A percentile compares a stretch with the other conserved stretches of the same genome.
phyloP scores from a whole-genome alignment of 2,888 invertebrate species.

The Brachynemurus nebulosus region DNA sequence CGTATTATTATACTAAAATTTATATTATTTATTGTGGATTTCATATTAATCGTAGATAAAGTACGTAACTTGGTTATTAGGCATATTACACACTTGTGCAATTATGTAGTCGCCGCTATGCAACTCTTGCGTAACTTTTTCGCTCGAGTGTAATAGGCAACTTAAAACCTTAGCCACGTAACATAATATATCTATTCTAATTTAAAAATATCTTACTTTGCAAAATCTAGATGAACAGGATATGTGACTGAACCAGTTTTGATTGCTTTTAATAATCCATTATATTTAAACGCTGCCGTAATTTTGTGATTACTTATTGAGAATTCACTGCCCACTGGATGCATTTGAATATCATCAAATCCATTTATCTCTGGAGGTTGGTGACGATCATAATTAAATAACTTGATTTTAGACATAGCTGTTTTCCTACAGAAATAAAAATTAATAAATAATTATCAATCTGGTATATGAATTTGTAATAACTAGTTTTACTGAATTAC shows the following conservation, averaged over 20 bases:
- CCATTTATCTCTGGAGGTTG: conserved; percentile 27
- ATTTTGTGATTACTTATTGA: conserved; percentile 37
- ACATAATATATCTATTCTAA: too few species aligned
- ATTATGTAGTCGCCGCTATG: too few species aligned
- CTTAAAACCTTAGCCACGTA: too few species aligned
- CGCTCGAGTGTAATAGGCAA: too few species aligned
- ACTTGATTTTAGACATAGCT: conserved; percentile 31
- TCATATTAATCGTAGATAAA: too few species aligned
- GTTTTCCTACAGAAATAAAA: conserved; percentile 29
- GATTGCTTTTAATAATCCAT: conserved; percentile 63
- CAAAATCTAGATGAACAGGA: conserved; percentile 65
- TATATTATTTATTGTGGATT: too few species aligned
- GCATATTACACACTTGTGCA: too few species aligned
- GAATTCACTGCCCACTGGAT: conserved; percentile 36
- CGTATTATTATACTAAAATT: too few species aligned
- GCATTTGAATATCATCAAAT: conserved; percentile 31
- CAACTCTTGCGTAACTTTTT: too few species aligned
- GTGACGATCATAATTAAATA: conserved; percentile 33
- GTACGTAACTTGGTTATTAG: too few species aligned
- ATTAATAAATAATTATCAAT: conserved; percentile 2
- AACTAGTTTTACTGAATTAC: too few species aligned
- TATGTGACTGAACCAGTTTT: conserved; percentile 37
- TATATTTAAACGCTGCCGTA: conserved; percentile 46
- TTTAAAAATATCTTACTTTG: conserved; percentile 44
- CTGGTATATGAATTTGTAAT: too few species aligned